Conservation (phyloP, 2,113 vertebrate species). For the Pteropus alecto region DNA sequence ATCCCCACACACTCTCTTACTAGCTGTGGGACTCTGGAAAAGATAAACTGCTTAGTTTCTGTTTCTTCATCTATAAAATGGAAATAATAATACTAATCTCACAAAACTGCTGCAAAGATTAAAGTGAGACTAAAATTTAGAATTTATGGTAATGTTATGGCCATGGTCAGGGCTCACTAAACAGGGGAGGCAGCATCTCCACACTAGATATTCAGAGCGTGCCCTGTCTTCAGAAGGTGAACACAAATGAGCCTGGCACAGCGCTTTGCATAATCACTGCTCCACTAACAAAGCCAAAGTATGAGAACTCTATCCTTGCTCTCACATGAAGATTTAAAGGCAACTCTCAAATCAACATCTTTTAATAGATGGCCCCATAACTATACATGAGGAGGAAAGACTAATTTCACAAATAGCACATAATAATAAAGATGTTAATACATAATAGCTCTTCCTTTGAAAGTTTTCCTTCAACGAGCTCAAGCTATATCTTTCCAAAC, state of each 20-base stretch:
- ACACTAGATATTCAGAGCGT: neutral
- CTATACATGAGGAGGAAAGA: neutral
- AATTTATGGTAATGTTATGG: neutral
- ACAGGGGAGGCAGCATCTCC: neutral
- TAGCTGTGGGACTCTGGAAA: neutral
- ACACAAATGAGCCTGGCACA: neutral
- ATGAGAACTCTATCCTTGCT: neutral
- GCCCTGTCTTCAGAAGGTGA: neutral
- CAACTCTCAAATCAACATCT: neutral
- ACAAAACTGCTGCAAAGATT: neutral
- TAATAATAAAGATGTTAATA: neutral
- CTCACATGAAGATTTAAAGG: neutral
- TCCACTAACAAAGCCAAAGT: neutral
- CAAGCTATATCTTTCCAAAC: neutral
- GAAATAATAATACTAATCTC: neutral
- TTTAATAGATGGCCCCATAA: neutral
- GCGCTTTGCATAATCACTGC: neutral
- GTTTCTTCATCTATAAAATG: neutral
- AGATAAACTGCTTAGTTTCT: neutral
- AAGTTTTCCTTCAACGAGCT: neutral
- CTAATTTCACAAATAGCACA: neutral
- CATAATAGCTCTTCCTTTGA: neutral
- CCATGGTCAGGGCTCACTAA: neutral
- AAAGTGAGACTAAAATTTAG: neutral
- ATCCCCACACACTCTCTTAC: neutral